Conservation (phyloP, 2,113 vertebrate species). For the Pyxicephalus adspersus region DNA sequence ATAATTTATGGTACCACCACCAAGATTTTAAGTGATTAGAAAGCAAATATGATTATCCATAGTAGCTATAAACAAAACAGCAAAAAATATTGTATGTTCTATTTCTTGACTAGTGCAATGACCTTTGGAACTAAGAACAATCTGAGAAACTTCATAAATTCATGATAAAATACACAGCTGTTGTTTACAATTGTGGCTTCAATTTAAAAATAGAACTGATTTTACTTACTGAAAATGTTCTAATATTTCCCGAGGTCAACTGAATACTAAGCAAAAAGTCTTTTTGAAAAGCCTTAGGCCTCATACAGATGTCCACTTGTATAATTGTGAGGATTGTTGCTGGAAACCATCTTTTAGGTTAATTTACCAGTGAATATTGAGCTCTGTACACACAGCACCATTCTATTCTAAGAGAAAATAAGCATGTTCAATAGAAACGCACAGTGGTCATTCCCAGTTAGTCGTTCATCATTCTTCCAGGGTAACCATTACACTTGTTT, state of each 20-base stretch:
- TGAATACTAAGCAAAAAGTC: no score
- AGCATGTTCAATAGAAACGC: no score
- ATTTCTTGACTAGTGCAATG: neutral
- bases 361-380: no score
- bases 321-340: no score
- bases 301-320: no score
- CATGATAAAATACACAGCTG: constrained; percentile 22
- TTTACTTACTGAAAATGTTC: neutral
- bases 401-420: no score
- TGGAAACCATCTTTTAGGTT: no score
- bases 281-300: no score
- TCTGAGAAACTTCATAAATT: neutral
- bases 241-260: neutral
- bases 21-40: constrained; percentile 2
- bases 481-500: no score
- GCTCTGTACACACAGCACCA: no score
- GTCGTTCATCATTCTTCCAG: no score
- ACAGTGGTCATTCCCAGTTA: no score
- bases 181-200: constrained; percentile 19
- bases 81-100: neutral
- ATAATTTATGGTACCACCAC: constrained; percentile 8
- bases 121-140: neutral
- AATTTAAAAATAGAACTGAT: constrained; percentile 14
- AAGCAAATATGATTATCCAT: constrained; percentile 16
- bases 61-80: constrained; percentile 20